Evolutionary conservation across 2,888 invertebrate species (phyloP).

Genomic region (Pristionchus arcanus): DNA sequence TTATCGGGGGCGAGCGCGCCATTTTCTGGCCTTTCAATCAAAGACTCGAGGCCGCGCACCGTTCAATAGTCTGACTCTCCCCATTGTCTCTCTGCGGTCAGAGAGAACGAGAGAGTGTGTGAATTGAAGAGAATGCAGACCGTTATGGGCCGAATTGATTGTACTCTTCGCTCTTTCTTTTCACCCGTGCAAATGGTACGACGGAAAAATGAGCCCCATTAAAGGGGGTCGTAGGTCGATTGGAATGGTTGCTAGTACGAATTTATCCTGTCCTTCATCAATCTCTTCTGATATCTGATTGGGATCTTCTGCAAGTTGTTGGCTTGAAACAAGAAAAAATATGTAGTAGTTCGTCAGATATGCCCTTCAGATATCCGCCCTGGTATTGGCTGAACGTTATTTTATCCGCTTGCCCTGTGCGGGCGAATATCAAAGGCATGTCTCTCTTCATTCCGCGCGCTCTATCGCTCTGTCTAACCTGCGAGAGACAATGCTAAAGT

Average conservation of each 20-base stretch:
- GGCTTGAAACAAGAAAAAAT: no score
- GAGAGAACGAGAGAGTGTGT: background rate
- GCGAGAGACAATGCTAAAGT: no score
- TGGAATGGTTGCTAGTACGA: background rate
- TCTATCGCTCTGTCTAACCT: no score
- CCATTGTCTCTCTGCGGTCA: background rate
- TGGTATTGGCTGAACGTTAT: conserved; percentile 2
- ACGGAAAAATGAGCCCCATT: background rate
- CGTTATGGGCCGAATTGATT: conserved; percentile 34
- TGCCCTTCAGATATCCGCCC: background rate
- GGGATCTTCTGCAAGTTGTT: no score
- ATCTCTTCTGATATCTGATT: no score
- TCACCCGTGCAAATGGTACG: background rate
- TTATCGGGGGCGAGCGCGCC: conserved; percentile 12
- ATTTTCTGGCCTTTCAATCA: conserved; percentile 50
- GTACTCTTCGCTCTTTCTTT: conserved; percentile 5
- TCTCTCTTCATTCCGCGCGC: no score
- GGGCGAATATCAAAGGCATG: background rate
- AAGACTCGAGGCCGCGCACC: conserved; percentile 33
- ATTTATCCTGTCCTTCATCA: background rate
- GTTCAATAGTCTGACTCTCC: background rate
- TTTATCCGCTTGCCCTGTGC: background rate
- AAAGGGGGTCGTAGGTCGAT: background rate
- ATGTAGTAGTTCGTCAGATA: background rate
- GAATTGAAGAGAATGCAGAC: background rate